Percentiles rank a stretch among this genome's conserved stretches.
These are phyloP conservation scores for Siniperca knerii DNA, from an alignment of 2,113 vertebrate genomes.

Conservation along the genomic window DNA sequence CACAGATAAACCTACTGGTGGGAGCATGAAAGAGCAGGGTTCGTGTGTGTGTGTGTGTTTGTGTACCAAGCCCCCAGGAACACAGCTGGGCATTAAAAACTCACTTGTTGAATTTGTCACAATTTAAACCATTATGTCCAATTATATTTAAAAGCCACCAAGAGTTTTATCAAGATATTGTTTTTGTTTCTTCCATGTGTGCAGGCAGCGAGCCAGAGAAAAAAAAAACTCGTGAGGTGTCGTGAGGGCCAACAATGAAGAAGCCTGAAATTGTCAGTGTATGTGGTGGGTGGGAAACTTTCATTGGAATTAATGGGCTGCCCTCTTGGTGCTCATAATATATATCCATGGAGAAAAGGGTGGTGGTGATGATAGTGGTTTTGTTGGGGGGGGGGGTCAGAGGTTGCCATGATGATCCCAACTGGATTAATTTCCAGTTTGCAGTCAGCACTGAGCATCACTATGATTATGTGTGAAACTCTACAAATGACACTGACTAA, in stretches of 20 bases:
- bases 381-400: slow-evolving; percentile 13
- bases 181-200: not conserved
- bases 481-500: slow-evolving; percentile 13
- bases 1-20: not conserved
- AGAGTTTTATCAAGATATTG: not conserved
- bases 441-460: slow-evolving; percentile 12
- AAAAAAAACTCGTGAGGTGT: not conserved
- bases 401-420: slow-evolving; percentile 44
- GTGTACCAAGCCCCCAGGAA: not conserved
- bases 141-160: not conserved
- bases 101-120: not conserved
- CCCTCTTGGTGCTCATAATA: not conserved
- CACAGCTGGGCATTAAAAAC: not conserved
- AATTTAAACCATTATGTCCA: not conserved
- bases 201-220: not conserved
- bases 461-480: slow-evolving; percentile 23
- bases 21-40: not conserved
- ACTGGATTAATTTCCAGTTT: slow-evolving; percentile 27
- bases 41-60: not conserved
- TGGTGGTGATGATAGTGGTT: not conserved
- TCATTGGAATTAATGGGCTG: not conserved
- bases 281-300: not conserved
- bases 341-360: slow-evolving; percentile 4
- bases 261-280: not conserved
- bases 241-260: not conserved